Percentiles rank a stretch among this genome's conserved stretches.
phyloP scores from a whole-genome alignment of 2,888 invertebrate genomes.

The Dasysyrphus albostriatus region DNA sequence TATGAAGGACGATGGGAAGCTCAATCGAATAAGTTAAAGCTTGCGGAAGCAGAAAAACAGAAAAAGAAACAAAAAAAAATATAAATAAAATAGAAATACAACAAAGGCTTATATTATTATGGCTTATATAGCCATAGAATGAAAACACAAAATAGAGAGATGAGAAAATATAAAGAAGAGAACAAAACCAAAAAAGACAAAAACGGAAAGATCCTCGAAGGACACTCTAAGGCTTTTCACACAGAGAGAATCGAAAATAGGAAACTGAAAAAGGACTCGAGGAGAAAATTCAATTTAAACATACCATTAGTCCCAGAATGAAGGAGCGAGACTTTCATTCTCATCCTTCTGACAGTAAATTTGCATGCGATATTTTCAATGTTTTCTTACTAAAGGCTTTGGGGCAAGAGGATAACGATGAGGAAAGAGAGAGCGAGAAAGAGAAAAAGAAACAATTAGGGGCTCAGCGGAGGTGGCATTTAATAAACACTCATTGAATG shows the following conservation, averaged over 20 bases:
- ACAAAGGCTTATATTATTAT: conserved; percentile 64
- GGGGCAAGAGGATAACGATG: conserved; percentile 41
- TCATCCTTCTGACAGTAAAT: conserved; percentile 30
- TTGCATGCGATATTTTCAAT: conserved; percentile 50
- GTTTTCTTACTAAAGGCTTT: conserved; percentile 62
- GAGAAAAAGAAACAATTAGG: background rate
- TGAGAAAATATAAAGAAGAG: conserved; percentile 10
- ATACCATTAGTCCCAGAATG: conserved; percentile 62
- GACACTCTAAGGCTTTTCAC: conserved; percentile 16
- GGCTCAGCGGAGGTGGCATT: conserved; percentile 40
- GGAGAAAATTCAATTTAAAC: conserved; percentile 73
- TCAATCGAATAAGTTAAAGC: conserved; percentile 73
- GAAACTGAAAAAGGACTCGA: conserved; percentile 48
- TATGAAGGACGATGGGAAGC: background rate
- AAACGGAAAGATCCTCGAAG: conserved; percentile 23
- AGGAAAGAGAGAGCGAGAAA: background rate
- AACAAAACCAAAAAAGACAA: conserved; percentile 9
- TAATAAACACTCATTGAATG: conserved; percentile 68
- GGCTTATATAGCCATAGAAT: too few species aligned
- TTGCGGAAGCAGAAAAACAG: conserved; percentile 52
- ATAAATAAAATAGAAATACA: conserved; percentile 13
- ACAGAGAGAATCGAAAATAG: background rate
- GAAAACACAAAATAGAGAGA: conserved; percentile 37
- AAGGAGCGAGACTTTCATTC: conserved; percentile 44
- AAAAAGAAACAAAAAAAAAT: conserved; percentile 37